Conservation (phyloP, 2,888 invertebrate species). For the Disparrhopalites patrizii region DNA sequence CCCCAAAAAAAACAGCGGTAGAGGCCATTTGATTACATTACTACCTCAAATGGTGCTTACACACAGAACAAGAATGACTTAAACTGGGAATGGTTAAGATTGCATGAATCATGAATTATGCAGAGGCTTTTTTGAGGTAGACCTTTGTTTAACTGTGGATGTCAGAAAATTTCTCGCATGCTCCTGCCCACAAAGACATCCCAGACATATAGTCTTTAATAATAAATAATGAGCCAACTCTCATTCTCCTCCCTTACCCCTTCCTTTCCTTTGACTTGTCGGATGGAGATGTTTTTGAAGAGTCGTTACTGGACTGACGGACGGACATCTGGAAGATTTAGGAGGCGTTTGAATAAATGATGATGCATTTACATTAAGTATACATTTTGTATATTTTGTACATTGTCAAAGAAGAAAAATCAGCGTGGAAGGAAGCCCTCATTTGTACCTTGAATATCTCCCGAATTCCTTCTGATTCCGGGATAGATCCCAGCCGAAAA, state of each 20-base stretch:
- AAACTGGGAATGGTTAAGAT: neutral
- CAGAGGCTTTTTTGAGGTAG: too few species aligned
- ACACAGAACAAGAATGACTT: too few species aligned
- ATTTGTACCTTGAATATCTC: conserved; percentile 72
- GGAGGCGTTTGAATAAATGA: conserved; percentile 25
- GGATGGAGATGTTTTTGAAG: conserved; percentile 47
- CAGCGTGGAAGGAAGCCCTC: neutral
- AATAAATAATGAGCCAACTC: too few species aligned
- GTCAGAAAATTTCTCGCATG: too few species aligned
- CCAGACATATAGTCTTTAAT: too few species aligned
- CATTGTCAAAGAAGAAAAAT: neutral
- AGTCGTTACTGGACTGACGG: conserved; percentile 49
- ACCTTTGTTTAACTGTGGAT: too few species aligned
- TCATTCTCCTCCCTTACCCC: too few species aligned
- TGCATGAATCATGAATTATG: too few species aligned
- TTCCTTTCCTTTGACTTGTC: conserved; percentile 43
- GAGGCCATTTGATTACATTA: too few species aligned
- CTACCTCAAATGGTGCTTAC: too few species aligned
- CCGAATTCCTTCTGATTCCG: conserved; percentile 66
- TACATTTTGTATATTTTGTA: neutral
- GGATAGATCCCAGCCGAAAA: conserved; percentile 73
- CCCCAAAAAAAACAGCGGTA: too few species aligned
- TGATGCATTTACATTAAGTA: conserved; percentile 8
- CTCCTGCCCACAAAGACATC: too few species aligned
- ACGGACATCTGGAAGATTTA: conserved; percentile 46